phyloP scores from a whole-genome alignment of 2,888 invertebrate species.

The Agriotes lineatus region DNA sequence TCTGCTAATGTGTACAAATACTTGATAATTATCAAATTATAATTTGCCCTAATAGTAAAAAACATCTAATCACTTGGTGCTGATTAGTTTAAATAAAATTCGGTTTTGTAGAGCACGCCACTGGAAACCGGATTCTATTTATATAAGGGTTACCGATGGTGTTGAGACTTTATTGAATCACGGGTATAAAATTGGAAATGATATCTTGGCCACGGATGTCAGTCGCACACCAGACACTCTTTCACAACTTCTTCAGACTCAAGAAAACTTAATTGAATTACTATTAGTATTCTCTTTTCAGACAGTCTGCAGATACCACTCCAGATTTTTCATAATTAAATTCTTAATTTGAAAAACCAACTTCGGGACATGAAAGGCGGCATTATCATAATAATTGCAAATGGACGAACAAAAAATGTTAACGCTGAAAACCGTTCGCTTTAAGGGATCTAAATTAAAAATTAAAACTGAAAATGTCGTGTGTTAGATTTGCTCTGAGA shows the following conservation, averaged over 20 bases:
- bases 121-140: conserved; percentile 49
- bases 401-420: conserved; percentile 10
- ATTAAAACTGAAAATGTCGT: neutral
- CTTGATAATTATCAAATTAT: no score
- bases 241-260: conserved; percentile 59
- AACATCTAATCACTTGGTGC: no score
- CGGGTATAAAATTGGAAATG: conserved; percentile 64
- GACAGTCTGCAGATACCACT: conserved; percentile 55
- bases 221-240: conserved; percentile 61
- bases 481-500: neutral
- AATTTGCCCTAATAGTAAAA: no score
- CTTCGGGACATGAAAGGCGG: conserved; percentile 31
- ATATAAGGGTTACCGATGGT: conserved; percentile 64
- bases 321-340: conserved; percentile 61
- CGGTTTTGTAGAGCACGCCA: conserved; percentile 18
- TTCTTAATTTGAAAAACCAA: conserved; percentile 59
- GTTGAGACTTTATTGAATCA: conserved; percentile 64
- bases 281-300: conserved; percentile 63
- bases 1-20: no score
- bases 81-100: no score
- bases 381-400: conserved; percentile 26
- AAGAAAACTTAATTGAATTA: conserved; percentile 64
- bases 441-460: neutral
- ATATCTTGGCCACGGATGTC: conserved; percentile 63
- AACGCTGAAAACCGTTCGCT: conserved; percentile 2